Evolutionary conservation across 2,797 vertebrate species (phyloP).

Genomic region (Ispidina lecontei): DNA sequence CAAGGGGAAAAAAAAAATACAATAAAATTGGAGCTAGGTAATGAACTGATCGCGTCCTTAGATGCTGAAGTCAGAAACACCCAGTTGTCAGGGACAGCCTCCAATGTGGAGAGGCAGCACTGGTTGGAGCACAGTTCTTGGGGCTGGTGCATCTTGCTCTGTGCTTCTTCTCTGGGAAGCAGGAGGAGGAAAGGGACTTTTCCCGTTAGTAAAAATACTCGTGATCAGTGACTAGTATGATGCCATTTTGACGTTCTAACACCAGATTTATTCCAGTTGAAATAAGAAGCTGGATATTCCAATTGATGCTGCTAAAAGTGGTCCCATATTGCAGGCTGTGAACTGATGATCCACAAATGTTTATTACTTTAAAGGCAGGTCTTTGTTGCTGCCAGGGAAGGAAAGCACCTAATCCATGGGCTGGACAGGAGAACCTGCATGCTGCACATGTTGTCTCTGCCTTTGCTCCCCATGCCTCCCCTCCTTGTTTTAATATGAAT

Average conservation of each 20-base stretch:
- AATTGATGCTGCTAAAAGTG: not conserved
- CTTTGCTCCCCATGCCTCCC: not conserved
- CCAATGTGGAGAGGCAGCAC: not conserved
- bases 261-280: not conserved
- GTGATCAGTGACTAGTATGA: not conserved
- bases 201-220: not conserved
- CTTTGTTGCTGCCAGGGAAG: not conserved
- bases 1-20: not conserved
- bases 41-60: conserved; percentile 55
- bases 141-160: not conserved
- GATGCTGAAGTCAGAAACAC: conserved; percentile 54
- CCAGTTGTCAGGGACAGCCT: conserved; percentile 17
- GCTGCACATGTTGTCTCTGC: not conserved
- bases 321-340: not conserved
- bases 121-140: not conserved
- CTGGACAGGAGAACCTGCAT: not conserved
- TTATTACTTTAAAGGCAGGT: not conserved
- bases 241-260: not conserved
- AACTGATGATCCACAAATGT: not conserved
- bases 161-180: not conserved
- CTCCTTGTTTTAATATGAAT: not conserved
- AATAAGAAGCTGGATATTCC: not conserved
- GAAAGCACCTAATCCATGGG: not conserved
- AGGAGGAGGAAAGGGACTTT: not conserved
- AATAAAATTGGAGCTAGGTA: conserved; percentile 6